Evolutionary conservation across 1,140 invertebrate genomes (phyloP).

Genomic region (Drosophila chauvacae): DNA sequence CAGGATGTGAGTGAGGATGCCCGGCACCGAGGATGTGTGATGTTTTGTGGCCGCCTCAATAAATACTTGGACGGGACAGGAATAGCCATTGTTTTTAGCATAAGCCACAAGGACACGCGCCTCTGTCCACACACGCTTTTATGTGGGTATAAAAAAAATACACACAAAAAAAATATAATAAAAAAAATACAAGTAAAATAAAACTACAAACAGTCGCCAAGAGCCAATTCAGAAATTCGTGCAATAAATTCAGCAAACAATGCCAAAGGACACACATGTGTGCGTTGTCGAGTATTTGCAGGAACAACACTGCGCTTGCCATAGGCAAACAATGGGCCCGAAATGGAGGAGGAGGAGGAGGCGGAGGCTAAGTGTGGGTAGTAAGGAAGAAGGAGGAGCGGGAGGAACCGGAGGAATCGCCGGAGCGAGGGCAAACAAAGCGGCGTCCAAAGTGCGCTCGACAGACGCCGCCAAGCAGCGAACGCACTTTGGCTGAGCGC

Average conservation of each 20-base stretch:
- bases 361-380: conserved; percentile 1
- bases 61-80: conserved; percentile 49
- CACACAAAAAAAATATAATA: conserved; percentile 3
- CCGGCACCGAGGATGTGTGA: not conserved
- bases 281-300: conserved; percentile 44
- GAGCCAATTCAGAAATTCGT: conserved; percentile 80
- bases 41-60: conserved; percentile 44
- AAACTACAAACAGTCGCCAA: conserved; percentile 68
- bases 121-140: conserved; percentile 17
- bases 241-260: conserved; percentile 82
- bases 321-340: conserved; percentile 36
- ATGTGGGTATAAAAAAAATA: conserved; percentile 43
- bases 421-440: conserved; percentile 39
- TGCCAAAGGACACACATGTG: conserved; percentile 60
- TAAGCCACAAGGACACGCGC: conserved; percentile 63
- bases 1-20: not conserved
- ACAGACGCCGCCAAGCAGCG: conserved; percentile 51
- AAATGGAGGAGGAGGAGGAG: conserved; percentile 10
- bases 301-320: conserved; percentile 60
- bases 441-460: conserved; percentile 47
- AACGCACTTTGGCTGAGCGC: conserved; percentile 73
- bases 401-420: not conserved
- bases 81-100: conserved; percentile 65
- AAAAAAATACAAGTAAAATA: conserved; percentile 58
- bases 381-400: conserved; percentile 4